These are phyloP conservation scores for Phycodurus eques DNA, from an alignment of 2,113 vertebrate genomes.

Conservation along the genomic window DNA sequence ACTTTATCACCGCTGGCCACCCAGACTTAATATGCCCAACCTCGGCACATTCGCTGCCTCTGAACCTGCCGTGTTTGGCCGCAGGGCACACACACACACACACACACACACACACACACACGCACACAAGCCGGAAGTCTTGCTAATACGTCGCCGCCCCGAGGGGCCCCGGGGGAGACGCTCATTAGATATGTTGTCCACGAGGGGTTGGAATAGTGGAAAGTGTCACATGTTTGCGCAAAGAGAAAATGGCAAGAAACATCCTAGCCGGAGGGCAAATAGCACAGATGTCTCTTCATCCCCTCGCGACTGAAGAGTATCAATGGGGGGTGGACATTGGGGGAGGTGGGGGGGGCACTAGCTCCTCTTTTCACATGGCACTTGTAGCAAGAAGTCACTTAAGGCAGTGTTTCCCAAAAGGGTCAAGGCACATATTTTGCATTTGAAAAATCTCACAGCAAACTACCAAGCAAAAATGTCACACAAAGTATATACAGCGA, in stretches of 20 bases:
- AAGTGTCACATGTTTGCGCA: conserved; percentile 70
- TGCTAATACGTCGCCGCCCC: conserved; percentile 56
- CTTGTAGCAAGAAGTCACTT: conserved; percentile 14
- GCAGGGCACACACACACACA: conserved; percentile 11
- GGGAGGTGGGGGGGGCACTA: conserved; percentile 37
- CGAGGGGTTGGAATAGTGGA: conserved; percentile 44
- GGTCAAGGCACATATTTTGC: too few species aligned
- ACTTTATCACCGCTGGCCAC: conserved; percentile 68
- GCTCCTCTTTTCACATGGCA: conserved; percentile 35
- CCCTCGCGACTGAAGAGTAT: conserved; percentile 29
- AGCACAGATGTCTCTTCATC: conserved; percentile 64
- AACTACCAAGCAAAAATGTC: too few species aligned
- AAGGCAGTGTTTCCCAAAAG: conserved; percentile 7
- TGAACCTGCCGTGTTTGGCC: conserved; percentile 55
- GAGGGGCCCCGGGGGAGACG: conserved; percentile 37
- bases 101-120: not conserved
- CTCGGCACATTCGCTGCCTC: conserved; percentile 36
- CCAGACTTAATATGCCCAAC: conserved; percentile 57
- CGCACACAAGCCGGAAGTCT: conserved; percentile 59
- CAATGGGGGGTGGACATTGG: conserved; percentile 32
- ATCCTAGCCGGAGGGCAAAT: conserved; percentile 54
- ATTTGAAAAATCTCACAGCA: too few species aligned
- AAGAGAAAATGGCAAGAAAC: conserved; percentile 53
- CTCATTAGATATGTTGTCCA: conserved; percentile 63
- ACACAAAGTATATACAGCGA: too few species aligned